Conservation (phyloP, 2,888 invertebrate genomes). For the Falcaria lacertinaria region DNA sequence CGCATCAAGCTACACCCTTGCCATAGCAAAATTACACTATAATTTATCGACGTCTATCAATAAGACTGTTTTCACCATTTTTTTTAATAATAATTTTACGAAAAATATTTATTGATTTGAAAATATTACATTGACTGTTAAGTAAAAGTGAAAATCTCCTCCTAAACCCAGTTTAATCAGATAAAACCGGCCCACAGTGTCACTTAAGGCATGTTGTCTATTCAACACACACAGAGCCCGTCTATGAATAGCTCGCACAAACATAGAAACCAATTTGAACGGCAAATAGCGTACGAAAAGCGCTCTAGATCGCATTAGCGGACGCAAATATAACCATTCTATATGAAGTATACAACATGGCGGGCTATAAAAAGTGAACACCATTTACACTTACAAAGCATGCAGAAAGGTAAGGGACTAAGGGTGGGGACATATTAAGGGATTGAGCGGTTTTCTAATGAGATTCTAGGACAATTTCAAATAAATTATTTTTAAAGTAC, state of each 20-base stretch:
- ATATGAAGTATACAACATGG: constrained; percentile 7
- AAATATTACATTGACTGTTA: neutral
- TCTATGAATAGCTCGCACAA: constrained; percentile 15
- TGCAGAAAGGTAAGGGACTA: constrained; percentile 21
- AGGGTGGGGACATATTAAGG: constrained; percentile 8
- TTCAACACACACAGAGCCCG: neutral
- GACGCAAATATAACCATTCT: constrained; percentile 20
- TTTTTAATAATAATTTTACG: too few species aligned
- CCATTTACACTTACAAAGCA: constrained; percentile 26
- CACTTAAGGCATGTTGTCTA: neutral
- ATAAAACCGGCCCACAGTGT: constrained; percentile 5
- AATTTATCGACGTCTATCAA: too few species aligned
- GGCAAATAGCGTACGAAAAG: constrained; percentile 31
- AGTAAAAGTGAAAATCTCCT: constrained; percentile 6
- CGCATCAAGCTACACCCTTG: too few species aligned
- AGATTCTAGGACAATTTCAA: too few species aligned
- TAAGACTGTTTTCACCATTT: too few species aligned
- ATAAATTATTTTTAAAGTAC: too few species aligned
- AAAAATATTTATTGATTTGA: too few species aligned
- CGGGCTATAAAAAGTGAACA: constrained; percentile 28
- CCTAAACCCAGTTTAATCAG: constrained; percentile 1
- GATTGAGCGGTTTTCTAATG: too few species aligned
- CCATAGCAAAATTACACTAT: too few species aligned
- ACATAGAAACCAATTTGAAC: constrained; percentile 37
- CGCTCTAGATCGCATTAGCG: constrained; percentile 37